Conservation (phyloP, 2,797 vertebrate species). For the Thamnophis elegans region DNA sequence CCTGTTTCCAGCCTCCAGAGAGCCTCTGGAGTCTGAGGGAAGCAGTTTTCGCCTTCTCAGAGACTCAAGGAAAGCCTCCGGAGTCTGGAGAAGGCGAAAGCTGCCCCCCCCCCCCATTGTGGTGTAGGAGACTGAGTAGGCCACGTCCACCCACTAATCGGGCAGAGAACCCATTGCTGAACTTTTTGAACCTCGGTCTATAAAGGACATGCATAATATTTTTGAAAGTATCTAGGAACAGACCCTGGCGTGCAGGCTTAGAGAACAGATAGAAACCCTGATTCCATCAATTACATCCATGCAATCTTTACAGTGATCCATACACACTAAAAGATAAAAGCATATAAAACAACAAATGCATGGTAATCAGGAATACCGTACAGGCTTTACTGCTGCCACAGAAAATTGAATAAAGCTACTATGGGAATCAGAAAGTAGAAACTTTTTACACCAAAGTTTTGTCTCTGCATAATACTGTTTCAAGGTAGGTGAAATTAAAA, state of each 20-base stretch:
- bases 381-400: not conserved
- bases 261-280: not conserved
- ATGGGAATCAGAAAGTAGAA: not conserved
- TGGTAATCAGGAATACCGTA: not conserved
- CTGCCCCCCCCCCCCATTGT: too few relatives aligned
- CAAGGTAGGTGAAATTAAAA: not conserved
- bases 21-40: too few relatives aligned
- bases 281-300: not conserved
- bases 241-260: not conserved
- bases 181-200: too few relatives aligned
- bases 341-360: not conserved
- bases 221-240: not conserved
- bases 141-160: too few relatives aligned
- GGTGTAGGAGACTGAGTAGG: too few relatives aligned
- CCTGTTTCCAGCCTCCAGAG: too few relatives aligned
- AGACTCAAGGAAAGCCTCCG: too few relatives aligned
- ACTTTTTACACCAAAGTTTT: not conserved
- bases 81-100: too few relatives aligned
- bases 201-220: not conserved
- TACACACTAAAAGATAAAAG: not conserved
- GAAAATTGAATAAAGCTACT: not conserved
- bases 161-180: too few relatives aligned
- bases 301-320: not conserved
- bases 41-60: too few relatives aligned
- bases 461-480: not conserved